These are phyloP conservation scores for Argyrosomus japonicus DNA, from an alignment of 2,113 vertebrate species.

Conservation along the genomic window DNA sequence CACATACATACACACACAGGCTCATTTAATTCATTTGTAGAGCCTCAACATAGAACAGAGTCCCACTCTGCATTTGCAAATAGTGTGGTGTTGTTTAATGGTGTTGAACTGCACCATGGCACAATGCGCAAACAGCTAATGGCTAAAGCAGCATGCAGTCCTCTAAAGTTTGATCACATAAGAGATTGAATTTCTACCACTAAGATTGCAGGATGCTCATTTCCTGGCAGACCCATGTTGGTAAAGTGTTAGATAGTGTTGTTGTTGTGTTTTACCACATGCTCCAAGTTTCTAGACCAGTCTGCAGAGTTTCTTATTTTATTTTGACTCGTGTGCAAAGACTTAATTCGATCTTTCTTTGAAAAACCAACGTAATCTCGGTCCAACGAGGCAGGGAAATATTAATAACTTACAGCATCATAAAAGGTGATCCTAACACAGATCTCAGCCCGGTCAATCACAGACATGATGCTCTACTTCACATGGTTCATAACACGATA, in stretches of 20 bases:
- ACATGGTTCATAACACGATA: too few relatives aligned
- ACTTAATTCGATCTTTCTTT: too few relatives aligned
- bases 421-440: too few relatives aligned
- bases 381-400: too few relatives aligned
- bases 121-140: conserved; percentile 55
- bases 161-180: conserved; percentile 41
- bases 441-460: too few relatives aligned
- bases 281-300: too few relatives aligned
- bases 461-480: too few relatives aligned
- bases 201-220: conserved; percentile 34
- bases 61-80: conserved; percentile 37
- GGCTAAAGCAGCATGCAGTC: conserved; percentile 53
- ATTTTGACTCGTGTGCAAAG: too few relatives aligned
- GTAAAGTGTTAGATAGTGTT: neutral
- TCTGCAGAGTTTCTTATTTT: too few relatives aligned
- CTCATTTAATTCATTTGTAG: conserved; percentile 55
- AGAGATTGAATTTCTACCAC: conserved; percentile 32
- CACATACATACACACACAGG: conserved; percentile 3
- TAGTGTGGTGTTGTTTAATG: conserved; percentile 59
- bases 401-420: too few relatives aligned
- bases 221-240: conserved; percentile 6
- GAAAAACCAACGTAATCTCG: too few relatives aligned
- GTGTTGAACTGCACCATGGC: conserved; percentile 56
- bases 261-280: neutral
- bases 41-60: conserved; percentile 32